phyloP scores from a whole-genome alignment of 1,140 invertebrate genomes.

The Heliconius melpomene region DNA sequence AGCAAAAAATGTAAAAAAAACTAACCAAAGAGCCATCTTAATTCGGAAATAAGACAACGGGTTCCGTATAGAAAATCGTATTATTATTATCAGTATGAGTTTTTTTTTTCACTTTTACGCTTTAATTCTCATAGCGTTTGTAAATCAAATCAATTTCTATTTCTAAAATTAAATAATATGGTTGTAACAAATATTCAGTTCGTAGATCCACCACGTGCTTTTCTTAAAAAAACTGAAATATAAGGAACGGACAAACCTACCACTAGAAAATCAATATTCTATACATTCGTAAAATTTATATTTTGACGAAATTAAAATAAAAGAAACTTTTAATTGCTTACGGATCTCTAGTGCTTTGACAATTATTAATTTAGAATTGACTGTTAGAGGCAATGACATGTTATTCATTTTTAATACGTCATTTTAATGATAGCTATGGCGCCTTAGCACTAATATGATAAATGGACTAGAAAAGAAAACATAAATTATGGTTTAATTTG shows the following conservation, averaged over 20 bases:
- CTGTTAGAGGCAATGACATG: conserved; percentile 6
- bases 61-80: neutral
- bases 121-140: too few relatives aligned
- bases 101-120: too few relatives aligned
- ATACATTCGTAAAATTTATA: too few relatives aligned
- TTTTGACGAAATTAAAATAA: neutral
- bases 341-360: neutral
- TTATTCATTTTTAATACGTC: conserved; percentile 10
- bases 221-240: too few relatives aligned
- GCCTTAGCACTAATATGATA: conserved; percentile 1
- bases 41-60: neutral
- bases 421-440: conserved; percentile 3
- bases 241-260: too few relatives aligned
- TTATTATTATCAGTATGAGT: too few relatives aligned
- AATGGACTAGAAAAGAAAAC: neutral
- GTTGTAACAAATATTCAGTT: too few relatives aligned
- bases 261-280: too few relatives aligned
- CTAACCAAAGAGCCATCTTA: neutral
- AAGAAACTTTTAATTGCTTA: neutral
- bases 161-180: too few relatives aligned
- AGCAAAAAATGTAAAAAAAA: neutral
- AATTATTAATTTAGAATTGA: conserved; percentile 8
- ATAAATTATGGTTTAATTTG: neutral
- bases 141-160: too few relatives aligned
- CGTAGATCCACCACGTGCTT: too few relatives aligned